Conservation (phyloP, 2,888 invertebrate species). For the Rhingia rostrata region DNA sequence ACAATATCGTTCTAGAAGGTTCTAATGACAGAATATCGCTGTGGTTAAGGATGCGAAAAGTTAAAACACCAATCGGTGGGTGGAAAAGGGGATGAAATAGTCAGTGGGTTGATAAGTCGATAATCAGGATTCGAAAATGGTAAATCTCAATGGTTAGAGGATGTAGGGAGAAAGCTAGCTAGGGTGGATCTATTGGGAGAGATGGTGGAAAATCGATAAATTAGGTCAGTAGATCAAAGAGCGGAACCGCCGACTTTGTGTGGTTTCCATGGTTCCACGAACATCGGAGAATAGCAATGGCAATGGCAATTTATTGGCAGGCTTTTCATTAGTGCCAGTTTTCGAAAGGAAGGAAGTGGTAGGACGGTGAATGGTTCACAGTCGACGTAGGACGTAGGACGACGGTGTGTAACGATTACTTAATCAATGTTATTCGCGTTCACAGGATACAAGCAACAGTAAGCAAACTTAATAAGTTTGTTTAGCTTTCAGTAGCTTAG, state of each 20-base stretch:
- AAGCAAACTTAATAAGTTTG: background rate
- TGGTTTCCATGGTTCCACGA: conserved; percentile 23
- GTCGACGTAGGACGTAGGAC: background rate
- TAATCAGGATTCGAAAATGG: conserved; percentile 71
- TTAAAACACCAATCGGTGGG: conserved; percentile 41
- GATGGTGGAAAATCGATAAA: conserved; percentile 58
- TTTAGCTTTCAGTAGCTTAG: background rate
- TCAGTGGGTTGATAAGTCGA: conserved; percentile 59
- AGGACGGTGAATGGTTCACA: too few species aligned
- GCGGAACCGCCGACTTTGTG: conserved; percentile 50
- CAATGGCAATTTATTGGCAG: conserved; percentile 26
- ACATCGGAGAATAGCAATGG: conserved; percentile 16
- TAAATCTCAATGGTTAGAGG: conserved; percentile 46
- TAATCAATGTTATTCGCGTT: conserved; percentile 24
- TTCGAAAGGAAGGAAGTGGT: conserved; percentile 4
- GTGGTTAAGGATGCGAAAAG: conserved; percentile 59
- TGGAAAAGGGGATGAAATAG: background rate
- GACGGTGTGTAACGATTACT: conserved; percentile 24
- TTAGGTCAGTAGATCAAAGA: conserved; percentile 72
- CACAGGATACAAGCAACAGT: conserved; percentile 1
- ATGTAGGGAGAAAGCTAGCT: background rate
- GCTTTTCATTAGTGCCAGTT: conserved; percentile 39
- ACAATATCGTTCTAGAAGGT: conserved; percentile 33
- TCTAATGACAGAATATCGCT: conserved; percentile 53
- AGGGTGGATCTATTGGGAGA: conserved; percentile 8